Base-by-base conservation (phyloP, 53 echinoderm and acorn worm genomes). In the Patiria pectinifera region DNA sequence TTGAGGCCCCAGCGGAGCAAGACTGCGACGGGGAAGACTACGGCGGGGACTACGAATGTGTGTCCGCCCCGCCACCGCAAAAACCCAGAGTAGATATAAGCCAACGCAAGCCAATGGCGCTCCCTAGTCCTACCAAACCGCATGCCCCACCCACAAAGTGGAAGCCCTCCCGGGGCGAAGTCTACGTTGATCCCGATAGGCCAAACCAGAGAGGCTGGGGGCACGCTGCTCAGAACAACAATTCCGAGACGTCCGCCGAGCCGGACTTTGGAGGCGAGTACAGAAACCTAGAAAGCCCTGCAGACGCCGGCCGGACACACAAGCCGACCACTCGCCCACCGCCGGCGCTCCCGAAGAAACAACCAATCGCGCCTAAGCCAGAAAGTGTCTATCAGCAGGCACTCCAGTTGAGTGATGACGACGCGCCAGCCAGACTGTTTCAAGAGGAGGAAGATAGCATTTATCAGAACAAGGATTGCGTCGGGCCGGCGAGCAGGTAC, bases 321-420 rank as follows among this genome's bases (percentile, higher is more conserved):
- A 58, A 18, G 16, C 53, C 82, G 3, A 46, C 82, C 21, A 13
- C 11, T 5, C 82, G 49, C 11, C 59, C 82, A 4, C 82, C 53
- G 2, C 82, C 82, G 5, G n/a, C 82, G 13, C 59, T 82, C 7
- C 82, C 80, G 0, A 79, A 79, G 80, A 79, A 79, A 79, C 15
- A 43, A 11, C 46, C 48, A 18, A 48, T 18, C 16, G 45, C 23
- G n/a, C 0, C 21, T 0, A 58, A 49, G 22, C 18, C 4, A 19
- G 82, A 82, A 58, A 21, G 21, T 18, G 14, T 82, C 82, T 82
- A 82, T 53, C 53, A 82, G 4, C 53, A 82, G 59, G 82, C 82
- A 4, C 82, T 82, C 4, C 16, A 23, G 15, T 5, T 59, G 47
- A 19, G 14, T 53, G 59, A 3, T 2, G 18, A 22, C 0, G 79